phyloP scores from a whole-genome alignment of 2,113 vertebrate species.

The Perca flavescens region DNA sequence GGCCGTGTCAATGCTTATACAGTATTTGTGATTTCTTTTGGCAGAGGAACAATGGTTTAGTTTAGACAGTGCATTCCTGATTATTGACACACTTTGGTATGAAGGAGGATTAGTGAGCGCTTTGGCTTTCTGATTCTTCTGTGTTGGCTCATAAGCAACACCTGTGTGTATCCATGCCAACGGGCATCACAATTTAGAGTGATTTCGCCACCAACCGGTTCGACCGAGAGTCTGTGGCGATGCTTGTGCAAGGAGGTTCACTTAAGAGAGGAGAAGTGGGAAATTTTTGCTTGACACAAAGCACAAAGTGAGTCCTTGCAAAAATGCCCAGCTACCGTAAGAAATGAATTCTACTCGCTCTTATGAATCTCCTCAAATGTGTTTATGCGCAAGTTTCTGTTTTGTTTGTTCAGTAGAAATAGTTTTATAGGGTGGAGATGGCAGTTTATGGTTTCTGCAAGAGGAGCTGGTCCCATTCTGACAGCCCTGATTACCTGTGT shows the following conservation, averaged over 20 bases:
- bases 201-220: constrained; percentile 87
- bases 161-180: constrained; percentile 83
- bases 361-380: background rate
- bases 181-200: constrained; percentile 81
- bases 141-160: constrained; percentile 72
- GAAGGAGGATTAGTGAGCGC: constrained; percentile 71
- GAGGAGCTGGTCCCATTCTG: constrained; percentile 54
- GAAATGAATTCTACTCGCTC: background rate
- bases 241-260: constrained; percentile 66
- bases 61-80: constrained; percentile 78
- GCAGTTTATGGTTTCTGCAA: constrained; percentile 42
- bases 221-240: constrained; percentile 82
- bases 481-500: constrained; percentile 66
- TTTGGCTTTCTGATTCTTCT: constrained; percentile 75
- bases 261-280: constrained; percentile 1
- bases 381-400: background rate
- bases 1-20: constrained; percentile 67
- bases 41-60: constrained; percentile 77
- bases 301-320: background rate
- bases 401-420: constrained; percentile 1
- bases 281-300: constrained; percentile 42
- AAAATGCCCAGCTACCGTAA: background rate
- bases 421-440: constrained; percentile 20
- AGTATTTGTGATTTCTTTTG: constrained; percentile 77
- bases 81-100: constrained; percentile 79